Evolutionary conservation across 2,888 invertebrate genomes (phyloP).

Genomic region (Cheilosia soror): DNA sequence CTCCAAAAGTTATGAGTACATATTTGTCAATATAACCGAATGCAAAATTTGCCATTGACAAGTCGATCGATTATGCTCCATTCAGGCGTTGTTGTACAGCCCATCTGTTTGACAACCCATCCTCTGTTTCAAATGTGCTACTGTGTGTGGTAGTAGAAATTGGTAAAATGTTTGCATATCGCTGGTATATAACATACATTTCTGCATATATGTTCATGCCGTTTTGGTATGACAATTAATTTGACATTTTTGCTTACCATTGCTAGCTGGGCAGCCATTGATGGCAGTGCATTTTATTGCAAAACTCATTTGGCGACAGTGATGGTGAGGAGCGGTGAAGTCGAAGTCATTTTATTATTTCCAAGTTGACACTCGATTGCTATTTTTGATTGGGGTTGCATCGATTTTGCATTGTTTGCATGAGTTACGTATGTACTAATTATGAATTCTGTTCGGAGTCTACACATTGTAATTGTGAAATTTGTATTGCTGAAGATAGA

Average conservation of each 20-base stretch:
- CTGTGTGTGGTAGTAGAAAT: not conserved
- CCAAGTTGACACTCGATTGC: constrained; percentile 16
- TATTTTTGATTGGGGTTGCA: constrained; percentile 13
- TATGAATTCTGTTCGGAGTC: constrained; percentile 3
- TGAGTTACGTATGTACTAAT: constrained; percentile 1
- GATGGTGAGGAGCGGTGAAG: not conserved
- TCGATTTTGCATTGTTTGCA: constrained; percentile 13
- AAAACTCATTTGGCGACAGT: constrained; percentile 6
- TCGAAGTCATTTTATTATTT: constrained; percentile 4
- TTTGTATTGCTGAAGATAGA: not conserved
- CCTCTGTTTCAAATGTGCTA: not conserved
- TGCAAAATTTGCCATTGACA: constrained; percentile 32
- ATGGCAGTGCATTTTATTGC: constrained; percentile 31
- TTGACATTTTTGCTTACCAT: constrained; percentile 18
- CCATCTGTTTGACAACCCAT: not conserved
- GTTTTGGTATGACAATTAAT: constrained; percentile 30
- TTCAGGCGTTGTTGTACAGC: constrained; percentile 5
- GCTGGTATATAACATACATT: not conserved
- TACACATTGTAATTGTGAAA: constrained; percentile 3
- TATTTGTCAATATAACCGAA: constrained; percentile 11
- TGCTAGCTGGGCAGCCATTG: constrained; percentile 2
- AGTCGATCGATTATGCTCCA: constrained; percentile 24
- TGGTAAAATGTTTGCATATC: constrained; percentile 2
- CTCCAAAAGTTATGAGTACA: not conserved
- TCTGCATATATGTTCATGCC: not conserved